Conservation (phyloP, 1,140 invertebrate genomes). For the Drosophila arizonae region DNA sequence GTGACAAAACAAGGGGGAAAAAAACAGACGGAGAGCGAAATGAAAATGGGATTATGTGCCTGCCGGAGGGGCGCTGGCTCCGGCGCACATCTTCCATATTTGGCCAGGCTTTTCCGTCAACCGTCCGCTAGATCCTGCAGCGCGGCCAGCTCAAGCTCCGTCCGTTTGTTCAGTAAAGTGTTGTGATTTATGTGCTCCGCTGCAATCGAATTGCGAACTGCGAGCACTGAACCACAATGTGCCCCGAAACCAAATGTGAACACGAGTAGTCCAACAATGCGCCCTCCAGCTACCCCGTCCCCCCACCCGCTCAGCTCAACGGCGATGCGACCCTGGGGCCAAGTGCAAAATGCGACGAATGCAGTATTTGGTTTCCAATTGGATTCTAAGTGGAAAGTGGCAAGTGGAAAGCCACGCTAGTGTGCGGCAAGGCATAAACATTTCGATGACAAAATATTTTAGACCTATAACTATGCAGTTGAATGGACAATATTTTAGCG, state of each 20-base stretch:
- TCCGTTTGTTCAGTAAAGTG: constrained; percentile 58
- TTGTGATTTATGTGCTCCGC: constrained; percentile 60
- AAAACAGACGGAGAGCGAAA: no score
- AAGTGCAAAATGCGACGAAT: constrained; percentile 42
- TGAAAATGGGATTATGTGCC: constrained; percentile 16
- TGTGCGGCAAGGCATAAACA: constrained; percentile 39
- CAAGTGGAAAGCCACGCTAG: constrained; percentile 2
- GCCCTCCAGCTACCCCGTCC: no score
- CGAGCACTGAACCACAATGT: constrained; percentile 23
- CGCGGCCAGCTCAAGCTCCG: neutral
- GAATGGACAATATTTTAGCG: neutral
- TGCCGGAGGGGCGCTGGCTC: constrained; percentile 4
- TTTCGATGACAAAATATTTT: constrained; percentile 19
- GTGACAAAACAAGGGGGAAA: constrained; percentile 39
- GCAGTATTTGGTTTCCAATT: constrained; percentile 36
- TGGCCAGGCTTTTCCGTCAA: neutral
- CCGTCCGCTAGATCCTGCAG: neutral
- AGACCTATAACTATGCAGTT: constrained; percentile 15
- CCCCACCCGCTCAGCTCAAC: neutral
- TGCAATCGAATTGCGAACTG: constrained; percentile 42
- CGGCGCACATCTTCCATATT: neutral
- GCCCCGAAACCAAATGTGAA: constrained; percentile 5
- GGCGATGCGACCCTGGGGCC: constrained; percentile 32
- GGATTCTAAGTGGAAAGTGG: constrained; percentile 7
- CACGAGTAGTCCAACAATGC: neutral